Base-by-base conservation (phyloP, 2,888 invertebrate species). In the Tinea semifulvella region DNA sequence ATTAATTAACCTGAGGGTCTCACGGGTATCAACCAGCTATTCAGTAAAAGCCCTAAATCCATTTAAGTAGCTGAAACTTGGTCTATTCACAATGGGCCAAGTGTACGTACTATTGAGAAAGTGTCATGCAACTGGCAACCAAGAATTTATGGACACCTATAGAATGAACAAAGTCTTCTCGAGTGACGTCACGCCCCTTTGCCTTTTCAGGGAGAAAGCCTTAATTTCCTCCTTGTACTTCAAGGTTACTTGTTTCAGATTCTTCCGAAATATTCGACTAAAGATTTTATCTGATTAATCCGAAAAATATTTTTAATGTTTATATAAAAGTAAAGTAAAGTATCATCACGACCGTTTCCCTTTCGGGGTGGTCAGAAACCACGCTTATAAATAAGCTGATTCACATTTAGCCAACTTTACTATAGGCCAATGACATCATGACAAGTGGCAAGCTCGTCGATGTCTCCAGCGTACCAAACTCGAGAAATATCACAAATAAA, bases 31-130 rank as follows among this genome's bases (percentile, higher is more conserved):
- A 36, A 36, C 10, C 36, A 36, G 17, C 36, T 36, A 36, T 36
- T 36, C 36, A 36, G 10, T 3, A 3, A 18, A n/a, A 18, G 11
- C 17, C 36, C 16, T 36, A 36, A 35, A 36, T 36, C 18, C 16
- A 36, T 36, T 36, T 36, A 36, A 36, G 36, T 17, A 36, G 36
- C 36, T 31, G 18, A 36, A 36, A 36, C 36, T 36, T 36, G n/a
- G 36, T 18, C 31, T 31, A 14, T n/a, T 8, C 50, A 51, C 56
- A 56, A 56, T 54, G 49, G 54, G 50, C 45, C 52, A 45, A 42
- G 49, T 52, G 52, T 45, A 40, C 22, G 40, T 40, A 13, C 40
- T 22, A 40, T 22, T 40, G 40, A 40, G 40, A 40, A 22, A 20
- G 22, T 38, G 38, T 22, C 40, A 28, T 46, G 46, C 27, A 42